These are phyloP conservation scores for Helleia helle DNA, from an alignment of 2,888 invertebrate genomes.

Conservation along the genomic window DNA sequence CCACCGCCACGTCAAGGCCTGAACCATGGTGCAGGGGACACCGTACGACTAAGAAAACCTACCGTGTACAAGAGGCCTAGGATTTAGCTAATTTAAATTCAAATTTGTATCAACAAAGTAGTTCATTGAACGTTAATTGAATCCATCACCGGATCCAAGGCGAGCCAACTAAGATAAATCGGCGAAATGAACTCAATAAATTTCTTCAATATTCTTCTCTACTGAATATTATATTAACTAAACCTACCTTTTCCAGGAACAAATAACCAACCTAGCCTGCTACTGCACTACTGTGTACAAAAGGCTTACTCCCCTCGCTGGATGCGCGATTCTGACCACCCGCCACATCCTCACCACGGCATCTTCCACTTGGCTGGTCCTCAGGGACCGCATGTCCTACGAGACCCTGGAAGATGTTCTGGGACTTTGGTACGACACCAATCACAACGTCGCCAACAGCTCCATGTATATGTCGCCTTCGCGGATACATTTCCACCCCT, in stretches of 20 bases:
- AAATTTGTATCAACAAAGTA: too few relatives aligned
- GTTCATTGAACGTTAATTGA: too few relatives aligned
- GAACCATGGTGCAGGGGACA: too few relatives aligned
- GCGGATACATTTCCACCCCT: slow-evolving; percentile 38
- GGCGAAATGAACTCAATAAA: too few relatives aligned
- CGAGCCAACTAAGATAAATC: too few relatives aligned
- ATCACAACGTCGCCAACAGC: slow-evolving; percentile 23
- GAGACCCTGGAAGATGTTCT: slow-evolving; percentile 25
- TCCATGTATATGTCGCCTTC: slow-evolving; percentile 31
- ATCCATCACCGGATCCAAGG: too few relatives aligned
- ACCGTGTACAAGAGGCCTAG: too few relatives aligned
- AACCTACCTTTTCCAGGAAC: slow-evolving; percentile 26
- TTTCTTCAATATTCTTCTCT: too few relatives aligned
- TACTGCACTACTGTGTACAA: slow-evolving; percentile 36
- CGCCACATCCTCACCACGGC: slow-evolving; percentile 43
- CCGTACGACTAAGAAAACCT: too few relatives aligned
- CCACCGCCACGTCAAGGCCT: too few relatives aligned
- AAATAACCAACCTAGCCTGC: slow-evolving; percentile 25
- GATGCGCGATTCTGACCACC: slow-evolving; percentile 35
- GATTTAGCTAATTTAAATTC: too few relatives aligned
- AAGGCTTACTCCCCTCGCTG: slow-evolving; percentile 23
- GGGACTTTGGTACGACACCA: slow-evolving; percentile 39
- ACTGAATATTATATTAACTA: too few relatives aligned
- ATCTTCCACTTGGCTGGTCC: slow-evolving; percentile 32
- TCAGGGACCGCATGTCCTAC: slow-evolving; percentile 22